These are phyloP conservation scores for Subacronicta megacephala DNA, from an alignment of 2,888 invertebrate genomes.

Conservation along the genomic window DNA sequence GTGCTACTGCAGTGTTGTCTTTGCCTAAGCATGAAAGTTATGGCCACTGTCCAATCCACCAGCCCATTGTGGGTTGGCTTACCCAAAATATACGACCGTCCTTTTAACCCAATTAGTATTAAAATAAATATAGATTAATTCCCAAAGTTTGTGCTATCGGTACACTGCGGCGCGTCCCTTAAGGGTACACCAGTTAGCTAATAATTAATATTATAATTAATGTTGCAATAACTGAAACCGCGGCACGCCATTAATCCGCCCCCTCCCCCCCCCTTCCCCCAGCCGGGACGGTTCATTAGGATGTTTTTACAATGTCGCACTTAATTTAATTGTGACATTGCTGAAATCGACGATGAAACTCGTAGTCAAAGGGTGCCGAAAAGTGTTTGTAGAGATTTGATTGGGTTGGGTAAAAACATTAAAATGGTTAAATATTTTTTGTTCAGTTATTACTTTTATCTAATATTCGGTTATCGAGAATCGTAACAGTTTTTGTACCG, in stretches of 20 bases:
- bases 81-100: not conserved
- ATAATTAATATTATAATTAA: slow-evolving; percentile 89
- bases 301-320: slow-evolving; percentile 61
- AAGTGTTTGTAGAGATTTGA: slow-evolving; percentile 35
- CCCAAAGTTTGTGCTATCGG: slow-evolving; percentile 46
- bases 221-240: slow-evolving; percentile 82
- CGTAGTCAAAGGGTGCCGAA: slow-evolving; percentile 43
- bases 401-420: slow-evolving; percentile 13
- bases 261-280: slow-evolving; percentile 25
- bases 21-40: not conserved
- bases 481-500: not conserved
- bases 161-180: slow-evolving; percentile 66
- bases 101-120: slow-evolving; percentile 33
- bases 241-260: slow-evolving; percentile 64
- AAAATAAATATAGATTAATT: slow-evolving; percentile 48
- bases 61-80: not conserved
- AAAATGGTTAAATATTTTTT: no score
- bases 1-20: no score
- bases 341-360: slow-evolving; percentile 35
- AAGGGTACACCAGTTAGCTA: slow-evolving; percentile 84
- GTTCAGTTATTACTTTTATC: not conserved
- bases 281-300: slow-evolving; percentile 42
- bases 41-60: not conserved
- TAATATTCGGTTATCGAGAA: not conserved
- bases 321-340: slow-evolving; percentile 54